Percentiles rank a stretch among this genome's conserved stretches.
Conservation (phyloP, 2,797 vertebrate genomes). For the Malurus leucopterus region DNA sequence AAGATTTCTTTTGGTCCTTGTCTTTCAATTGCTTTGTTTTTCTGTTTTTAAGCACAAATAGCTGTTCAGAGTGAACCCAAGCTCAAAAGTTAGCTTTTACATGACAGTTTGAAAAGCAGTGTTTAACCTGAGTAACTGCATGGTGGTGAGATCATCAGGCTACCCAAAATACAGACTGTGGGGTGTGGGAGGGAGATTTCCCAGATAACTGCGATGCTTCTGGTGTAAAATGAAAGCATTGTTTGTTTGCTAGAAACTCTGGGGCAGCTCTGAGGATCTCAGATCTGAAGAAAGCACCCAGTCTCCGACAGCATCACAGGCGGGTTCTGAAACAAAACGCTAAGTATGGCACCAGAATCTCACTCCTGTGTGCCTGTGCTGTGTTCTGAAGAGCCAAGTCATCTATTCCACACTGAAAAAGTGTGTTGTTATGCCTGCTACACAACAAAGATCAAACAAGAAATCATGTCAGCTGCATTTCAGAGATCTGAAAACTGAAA, state of each 20-base stretch:
- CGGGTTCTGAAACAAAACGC: background rate
- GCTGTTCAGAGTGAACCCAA: background rate
- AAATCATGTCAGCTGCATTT: background rate
- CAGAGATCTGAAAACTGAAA: background rate
- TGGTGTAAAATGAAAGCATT: slow-evolving; percentile 31
- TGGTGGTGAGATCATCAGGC: background rate
- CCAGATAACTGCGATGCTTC: slow-evolving; percentile 16
- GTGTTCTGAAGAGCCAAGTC: background rate
- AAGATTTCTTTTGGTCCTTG: background rate
- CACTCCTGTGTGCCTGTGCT: background rate
- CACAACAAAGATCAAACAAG: background rate
- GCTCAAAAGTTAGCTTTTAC: background rate
- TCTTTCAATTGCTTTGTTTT: background rate
- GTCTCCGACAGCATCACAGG: background rate
- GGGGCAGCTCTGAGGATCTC: slow-evolving; percentile 4
- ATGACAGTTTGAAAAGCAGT: background rate
- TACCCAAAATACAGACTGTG: background rate
- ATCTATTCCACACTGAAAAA: background rate
- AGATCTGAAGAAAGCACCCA: background rate
- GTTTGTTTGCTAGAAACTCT: slow-evolving; percentile 51
- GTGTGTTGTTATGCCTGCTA: background rate
- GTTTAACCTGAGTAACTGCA: background rate
- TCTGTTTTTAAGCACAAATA: background rate
- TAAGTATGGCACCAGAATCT: background rate
- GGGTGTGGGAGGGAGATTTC: slow-evolving; percentile 45